Percentiles rank a stretch among this genome's conserved stretches.
Conservation (phyloP, 2,888 invertebrate genomes). For the Automeris io region DNA sequence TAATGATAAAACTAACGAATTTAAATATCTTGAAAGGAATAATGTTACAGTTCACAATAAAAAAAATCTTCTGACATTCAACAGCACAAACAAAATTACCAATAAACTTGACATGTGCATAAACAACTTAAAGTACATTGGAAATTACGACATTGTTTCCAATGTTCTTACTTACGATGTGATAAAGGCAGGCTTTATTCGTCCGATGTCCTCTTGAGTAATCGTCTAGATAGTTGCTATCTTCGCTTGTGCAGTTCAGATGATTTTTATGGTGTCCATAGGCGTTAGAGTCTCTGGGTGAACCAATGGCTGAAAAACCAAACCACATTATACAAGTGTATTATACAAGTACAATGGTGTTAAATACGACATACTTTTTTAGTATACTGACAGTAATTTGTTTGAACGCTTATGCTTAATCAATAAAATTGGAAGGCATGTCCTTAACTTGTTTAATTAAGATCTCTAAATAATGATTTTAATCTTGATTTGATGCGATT, state of each 20-base stretch:
- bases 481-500: too few relatives aligned
- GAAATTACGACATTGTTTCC: conserved; percentile 23
- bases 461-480: too few relatives aligned
- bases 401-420: too few relatives aligned
- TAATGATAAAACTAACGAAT: too few relatives aligned
- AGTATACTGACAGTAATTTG: too few relatives aligned
- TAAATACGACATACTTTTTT: conserved; percentile 16
- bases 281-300: conserved; percentile 19
- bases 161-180: conserved; percentile 12
- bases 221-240: conserved; percentile 55
- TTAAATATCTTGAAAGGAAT: too few relatives aligned
- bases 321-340: too few relatives aligned
- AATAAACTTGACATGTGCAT: conserved; percentile 8
- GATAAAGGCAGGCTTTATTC: conserved; percentile 44
- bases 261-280: conserved; percentile 48
- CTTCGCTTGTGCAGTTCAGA: conserved; percentile 40
- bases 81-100: conserved; percentile 4
- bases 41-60: too few relatives aligned
- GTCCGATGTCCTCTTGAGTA: conserved; percentile 49
- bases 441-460: too few relatives aligned
- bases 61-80: too few relatives aligned
- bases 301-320: too few relatives aligned
- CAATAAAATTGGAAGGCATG: too few relatives aligned
- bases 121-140: conserved; percentile 8
- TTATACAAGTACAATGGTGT: conserved; percentile 22